Evolutionary conservation across 1,140 invertebrate genomes (phyloP).

Genomic region (Brachionus koreanus): DNA sequence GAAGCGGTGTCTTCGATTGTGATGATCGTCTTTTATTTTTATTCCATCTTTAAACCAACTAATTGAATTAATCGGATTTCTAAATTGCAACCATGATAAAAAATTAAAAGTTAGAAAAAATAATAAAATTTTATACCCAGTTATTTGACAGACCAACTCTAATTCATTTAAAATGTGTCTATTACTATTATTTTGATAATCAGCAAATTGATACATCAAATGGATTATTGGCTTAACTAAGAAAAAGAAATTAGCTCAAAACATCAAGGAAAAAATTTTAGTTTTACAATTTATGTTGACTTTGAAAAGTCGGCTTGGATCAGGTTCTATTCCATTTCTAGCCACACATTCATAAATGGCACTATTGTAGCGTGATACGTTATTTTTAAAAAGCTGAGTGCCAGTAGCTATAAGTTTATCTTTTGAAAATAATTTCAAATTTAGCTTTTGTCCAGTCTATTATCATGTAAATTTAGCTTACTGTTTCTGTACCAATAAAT

Average conservation of each 20-base stretch:
- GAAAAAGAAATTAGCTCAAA: not conserved
- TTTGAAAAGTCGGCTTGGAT: constrained; percentile 29
- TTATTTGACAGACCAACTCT: constrained; percentile 21
- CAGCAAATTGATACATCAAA: constrained; percentile 39
- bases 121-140: not conserved
- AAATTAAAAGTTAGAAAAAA: not conserved
- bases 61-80: constrained; percentile 41
- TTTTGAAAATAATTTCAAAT: not conserved
- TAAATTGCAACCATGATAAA: not conserved
- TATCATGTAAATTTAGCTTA: not conserved
- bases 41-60: constrained; percentile 41
- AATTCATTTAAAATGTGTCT: not conserved
- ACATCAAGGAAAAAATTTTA: not conserved
- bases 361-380: not conserved
- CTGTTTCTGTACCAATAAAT: constrained; percentile 43
- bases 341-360: constrained; percentile 34
- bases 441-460: no score
- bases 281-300: constrained; percentile 33
- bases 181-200: not conserved
- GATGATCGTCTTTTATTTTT: constrained; percentile 3
- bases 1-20: not conserved
- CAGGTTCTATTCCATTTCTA: constrained; percentile 39
- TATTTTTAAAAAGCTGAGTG: not conserved
- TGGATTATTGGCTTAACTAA: constrained; percentile 1
- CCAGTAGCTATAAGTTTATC: constrained; percentile 38